Evolutionary conservation across 30 jellyfish, hydroid and myxozoan species (phyloP), one percentile per base, ranked within the genome.

Genomic region (Pseudorhiza aurosa): DNA sequence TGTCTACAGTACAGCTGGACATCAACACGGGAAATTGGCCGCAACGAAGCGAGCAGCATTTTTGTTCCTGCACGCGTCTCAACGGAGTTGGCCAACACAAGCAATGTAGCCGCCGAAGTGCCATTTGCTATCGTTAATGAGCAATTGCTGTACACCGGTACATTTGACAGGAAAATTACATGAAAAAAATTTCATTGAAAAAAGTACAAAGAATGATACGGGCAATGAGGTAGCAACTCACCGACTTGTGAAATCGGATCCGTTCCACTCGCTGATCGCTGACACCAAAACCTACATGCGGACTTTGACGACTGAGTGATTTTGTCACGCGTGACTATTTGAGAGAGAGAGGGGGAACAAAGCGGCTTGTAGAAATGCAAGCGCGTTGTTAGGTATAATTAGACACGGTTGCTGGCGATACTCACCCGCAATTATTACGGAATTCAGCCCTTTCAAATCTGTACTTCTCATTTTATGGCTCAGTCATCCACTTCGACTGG

Each of bases 241-340:
- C 89, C 82, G 89, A 77, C 68, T 77, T 77, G 82, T 77, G 74
- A 77, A 77, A 77, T 77, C 89, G 89, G 89, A 77, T 77, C 89
- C 65, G 89, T 77, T 77, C 89, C 89, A 77, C 73, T 77, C 68
- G 72, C 55, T 77, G 89, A 62, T 60, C 73, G 89, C 89, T 77
- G 89, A 42, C 89, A 60, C 87, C 87, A 73, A 55, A 72, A 73
- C 68, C 72, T 59, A 62, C 73, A 44, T 60, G 81, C 50, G 82
- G 42, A 58, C 58, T 47, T 74, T 60, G 89, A 60, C 89, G 69
- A 62, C 82, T 62, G 89, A 65, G 89, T 58, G 80, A 65, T 60
- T 77, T 62, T 32, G 53, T 62, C 65, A 62, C 82, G 89, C 89
- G 89, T 77, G 89, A 77, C 89, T 77, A 60, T 77, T 77, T 77